A percentile compares a stretch with the other conserved stretches of the same genome.
phyloP scores from a whole-genome alignment of 2,888 invertebrate genomes.

The Hetaerina titia region DNA sequence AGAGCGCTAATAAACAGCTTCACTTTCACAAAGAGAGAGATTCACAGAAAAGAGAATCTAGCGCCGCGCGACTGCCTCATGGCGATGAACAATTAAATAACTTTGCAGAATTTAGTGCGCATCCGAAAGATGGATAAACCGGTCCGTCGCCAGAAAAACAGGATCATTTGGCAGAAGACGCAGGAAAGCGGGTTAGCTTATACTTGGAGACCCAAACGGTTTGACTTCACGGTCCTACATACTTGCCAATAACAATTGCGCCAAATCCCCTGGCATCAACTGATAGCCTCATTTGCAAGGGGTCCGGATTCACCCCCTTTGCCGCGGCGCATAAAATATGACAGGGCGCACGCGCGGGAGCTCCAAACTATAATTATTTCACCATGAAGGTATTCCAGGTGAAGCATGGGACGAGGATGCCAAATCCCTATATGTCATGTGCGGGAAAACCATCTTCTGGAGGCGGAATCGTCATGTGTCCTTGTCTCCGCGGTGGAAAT shows the following conservation, averaged over 20 bases:
- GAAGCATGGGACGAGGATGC: neutral
- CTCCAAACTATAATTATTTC: neutral
- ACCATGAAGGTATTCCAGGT: neutral
- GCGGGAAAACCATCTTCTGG: neutral
- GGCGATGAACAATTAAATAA: constrained; percentile 43
- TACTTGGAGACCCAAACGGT: neutral
- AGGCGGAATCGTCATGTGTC: too few relatives aligned
- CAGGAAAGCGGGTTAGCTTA: constrained; percentile 5
- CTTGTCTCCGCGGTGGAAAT: too few relatives aligned
- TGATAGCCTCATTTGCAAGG: constrained; percentile 48
- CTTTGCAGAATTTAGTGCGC: neutral
- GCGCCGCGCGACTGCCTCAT: neutral
- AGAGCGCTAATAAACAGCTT: neutral
- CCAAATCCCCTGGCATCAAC: constrained; percentile 51
- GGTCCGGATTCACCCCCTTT: neutral
- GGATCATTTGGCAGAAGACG: constrained; percentile 48
- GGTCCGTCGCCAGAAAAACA: constrained; percentile 34
- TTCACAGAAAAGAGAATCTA: neutral
- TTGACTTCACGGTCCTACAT: neutral
- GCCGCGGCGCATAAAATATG: neutral
- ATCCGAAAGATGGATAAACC: neutral
- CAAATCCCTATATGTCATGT: too few relatives aligned
- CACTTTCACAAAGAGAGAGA: neutral
- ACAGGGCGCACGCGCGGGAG: neutral
- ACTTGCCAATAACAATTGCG: constrained; percentile 58